These are phyloP conservation scores for Tetramorium simillimum DNA, from an alignment of 1,140 invertebrate species.

Conservation along the genomic window DNA sequence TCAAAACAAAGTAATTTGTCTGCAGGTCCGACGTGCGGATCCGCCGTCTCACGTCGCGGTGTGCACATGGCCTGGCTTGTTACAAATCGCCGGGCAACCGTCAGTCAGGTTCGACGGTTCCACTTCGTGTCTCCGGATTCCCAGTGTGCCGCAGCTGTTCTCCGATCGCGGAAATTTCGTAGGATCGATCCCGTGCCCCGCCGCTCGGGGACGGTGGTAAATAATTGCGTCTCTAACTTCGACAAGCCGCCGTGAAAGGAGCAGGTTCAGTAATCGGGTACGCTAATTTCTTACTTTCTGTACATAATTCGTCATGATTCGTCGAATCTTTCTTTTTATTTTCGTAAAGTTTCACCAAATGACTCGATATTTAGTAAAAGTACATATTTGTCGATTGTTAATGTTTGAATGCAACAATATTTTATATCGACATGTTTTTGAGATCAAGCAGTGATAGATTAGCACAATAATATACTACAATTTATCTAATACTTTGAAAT, in stretches of 20 bases:
- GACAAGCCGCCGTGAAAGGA: neutral
- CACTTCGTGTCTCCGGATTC: conserved; percentile 57
- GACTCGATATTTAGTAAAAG: neutral
- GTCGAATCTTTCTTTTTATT: neutral
- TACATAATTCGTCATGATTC: too few species aligned
- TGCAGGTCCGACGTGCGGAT: conserved; percentile 58
- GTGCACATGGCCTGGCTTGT: conserved; percentile 45
- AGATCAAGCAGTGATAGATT: neutral
- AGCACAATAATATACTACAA: neutral
- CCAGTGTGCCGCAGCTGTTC: conserved; percentile 62
- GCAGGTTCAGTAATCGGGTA: neutral
- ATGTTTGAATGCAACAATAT: neutral
- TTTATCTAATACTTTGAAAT: neutral
- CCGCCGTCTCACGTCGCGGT: conserved; percentile 59
- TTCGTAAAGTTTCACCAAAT: neutral
- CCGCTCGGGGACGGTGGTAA: conserved; percentile 17
- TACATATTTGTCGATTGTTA: neutral
- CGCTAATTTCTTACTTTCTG: neutral
- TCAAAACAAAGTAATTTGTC: conserved; percentile 74
- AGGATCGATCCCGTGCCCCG: conserved; percentile 20
- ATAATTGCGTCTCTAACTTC: conserved; percentile 44
- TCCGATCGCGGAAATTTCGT: conserved; percentile 56
- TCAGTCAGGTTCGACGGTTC: conserved; percentile 65
- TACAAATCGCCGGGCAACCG: conserved; percentile 67
- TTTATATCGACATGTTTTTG: neutral